Base-by-base conservation (phyloP, 2,888 invertebrate species). In the Nineta flava region DNA sequence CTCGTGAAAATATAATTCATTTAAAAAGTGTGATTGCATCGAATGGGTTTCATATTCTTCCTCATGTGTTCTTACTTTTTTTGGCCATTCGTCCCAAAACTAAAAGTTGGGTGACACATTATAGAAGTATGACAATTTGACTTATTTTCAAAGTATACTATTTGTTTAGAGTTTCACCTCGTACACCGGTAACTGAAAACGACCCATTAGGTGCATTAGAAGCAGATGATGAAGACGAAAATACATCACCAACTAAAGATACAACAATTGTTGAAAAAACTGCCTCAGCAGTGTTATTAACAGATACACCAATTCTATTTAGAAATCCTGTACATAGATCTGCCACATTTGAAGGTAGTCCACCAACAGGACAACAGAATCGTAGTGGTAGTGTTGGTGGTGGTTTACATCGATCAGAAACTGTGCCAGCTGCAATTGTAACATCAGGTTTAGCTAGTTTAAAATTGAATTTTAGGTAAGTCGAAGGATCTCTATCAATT, bases 181-280 rank as follows among this genome's bases (percentile, higher is more conserved):
- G 90, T 50, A 91, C 90, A 2, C 86, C 90, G 0, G 91, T 94
- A 1, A 85, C 92, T 0, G 81, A 87, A 61, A 91, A 93, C 65
- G 94, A 94, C 69, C 94, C 94, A 0, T 70, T 94, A 17, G 94
- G 93, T 6, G 90, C 92, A 4, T 71, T 93, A 2, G 66, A 73
- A 50, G 70, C 68, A 47, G 52, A 53, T 26, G 26, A 26, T 6
- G 61, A 62, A 46, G 55, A 66, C 47, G 62, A 62, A 2, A 47
- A 53, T 32, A 48, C 55, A 50, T 54, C 57, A 46, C 61, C 60
- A 26, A 55, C 58, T 34, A 40, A 53, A 9, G 50, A 59, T 9
- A 55, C 60, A 21, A 55, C 55, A 53, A 49, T 59, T 57, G 53
- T 56, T 50, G 38, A 55, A 17, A 26, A 42, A 32, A 15, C 17